Evolutionary conservation across 2,797 vertebrate species (phyloP), one percentile per base, ranked within the genome.

Genomic region (Crocidura indochinensis): DNA sequence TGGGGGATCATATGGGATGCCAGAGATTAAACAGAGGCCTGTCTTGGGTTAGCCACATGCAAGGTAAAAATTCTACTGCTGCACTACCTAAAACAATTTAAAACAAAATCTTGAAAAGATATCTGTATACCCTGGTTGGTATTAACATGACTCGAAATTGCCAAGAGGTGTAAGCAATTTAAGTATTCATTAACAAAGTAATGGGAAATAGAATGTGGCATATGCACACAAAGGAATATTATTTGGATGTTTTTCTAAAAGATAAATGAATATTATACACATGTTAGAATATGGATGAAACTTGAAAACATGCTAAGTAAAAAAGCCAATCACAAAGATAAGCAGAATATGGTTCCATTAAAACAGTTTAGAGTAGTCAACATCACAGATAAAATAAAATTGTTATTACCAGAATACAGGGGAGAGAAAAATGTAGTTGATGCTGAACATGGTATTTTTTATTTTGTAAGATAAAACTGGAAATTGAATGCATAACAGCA

Each of bases 381-480:
- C 62, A 69, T 69, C 44, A 88, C 49, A 62, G 27, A 79, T 49
- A 88, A 67, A 92, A 49, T 27, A 72, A 44, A 60, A 75, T 20
- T 0, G 15, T 62, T 5, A 22, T 38, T 68, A 47, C 22, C 76
- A 87, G 3, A 6, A 69, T 26, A 20, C 6, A 5, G 29, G 20
- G 29, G 44, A 74, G 19, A 74, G 19, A 27, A 29, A 75, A 74
- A 85, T 22, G 62, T 27, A 81, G 20, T 53, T 79, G 24, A 47
- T 82, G 24, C 79, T 47, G 31, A 11, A 27, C 62, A 65, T 0
- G 73, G 38, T 69, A 56, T 65, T 84, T 38, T 85, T 19, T 4
- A 11, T 80, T 93, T 80, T 69, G 15, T 26, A 80, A 85, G 24
- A 51, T 53, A 20, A 80, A 84, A 85, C 80, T 69, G 46, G 62